Conservation (phyloP, 2,113 vertebrate genomes). For the Serinus canaria region DNA sequence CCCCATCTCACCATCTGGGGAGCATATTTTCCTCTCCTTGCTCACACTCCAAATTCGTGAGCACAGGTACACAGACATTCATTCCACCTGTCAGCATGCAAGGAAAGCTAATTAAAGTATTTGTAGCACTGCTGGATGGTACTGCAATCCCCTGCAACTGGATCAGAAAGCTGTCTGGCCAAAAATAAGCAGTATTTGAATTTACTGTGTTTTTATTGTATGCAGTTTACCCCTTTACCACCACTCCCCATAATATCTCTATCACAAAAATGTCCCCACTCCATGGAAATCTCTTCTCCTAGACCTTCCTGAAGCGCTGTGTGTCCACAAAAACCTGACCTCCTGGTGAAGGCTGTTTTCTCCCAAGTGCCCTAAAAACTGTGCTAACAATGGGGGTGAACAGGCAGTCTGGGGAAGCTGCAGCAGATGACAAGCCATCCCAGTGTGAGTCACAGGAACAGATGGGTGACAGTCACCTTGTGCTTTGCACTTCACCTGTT, state of each 20-base stretch:
- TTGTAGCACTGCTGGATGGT: neutral
- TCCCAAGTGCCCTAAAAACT: neutral
- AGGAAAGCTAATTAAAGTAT: neutral
- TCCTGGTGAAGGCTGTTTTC: neutral
- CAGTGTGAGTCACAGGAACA: accelerated
- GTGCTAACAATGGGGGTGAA: accelerated
- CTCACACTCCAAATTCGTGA: neutral
- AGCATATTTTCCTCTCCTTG: neutral
- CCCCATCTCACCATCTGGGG: neutral
- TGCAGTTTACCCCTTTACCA: neutral
- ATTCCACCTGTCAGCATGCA: neutral
- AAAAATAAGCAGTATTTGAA: neutral
- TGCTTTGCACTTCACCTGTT: neutral
- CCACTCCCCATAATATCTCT: neutral
- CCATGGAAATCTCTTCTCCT: neutral
- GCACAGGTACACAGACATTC: neutral
- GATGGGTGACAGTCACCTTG: neutral
- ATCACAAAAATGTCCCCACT: neutral
- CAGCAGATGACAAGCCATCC: neutral
- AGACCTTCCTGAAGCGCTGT: neutral
- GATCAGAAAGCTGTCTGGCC: neutral
- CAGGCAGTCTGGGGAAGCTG: neutral
- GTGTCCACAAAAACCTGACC: neutral
- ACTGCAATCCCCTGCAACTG: neutral
- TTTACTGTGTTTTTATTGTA: neutral